Conservation (phyloP, 2,113 vertebrate species). For the Mormyrus iriodes region DNA sequence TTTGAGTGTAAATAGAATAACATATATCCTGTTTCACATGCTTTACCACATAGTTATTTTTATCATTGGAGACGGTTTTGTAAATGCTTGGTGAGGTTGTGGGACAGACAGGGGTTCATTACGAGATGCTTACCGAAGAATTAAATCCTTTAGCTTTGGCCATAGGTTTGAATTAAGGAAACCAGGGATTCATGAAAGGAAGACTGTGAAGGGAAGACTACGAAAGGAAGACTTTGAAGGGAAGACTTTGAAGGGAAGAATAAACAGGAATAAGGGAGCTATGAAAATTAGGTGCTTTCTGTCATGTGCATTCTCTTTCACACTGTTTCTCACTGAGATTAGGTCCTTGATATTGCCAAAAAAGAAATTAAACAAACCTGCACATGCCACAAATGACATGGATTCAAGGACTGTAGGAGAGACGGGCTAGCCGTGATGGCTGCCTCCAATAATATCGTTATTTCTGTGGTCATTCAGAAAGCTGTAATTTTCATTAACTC, state of each 20-base stretch:
- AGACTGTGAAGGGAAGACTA: neutral
- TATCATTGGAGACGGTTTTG: neutral
- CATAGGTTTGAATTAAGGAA: neutral
- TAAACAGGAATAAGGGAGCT: neutral
- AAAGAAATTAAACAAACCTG: neutral
- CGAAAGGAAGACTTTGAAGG: too few species aligned
- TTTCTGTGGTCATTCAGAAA: constrained; percentile 17
- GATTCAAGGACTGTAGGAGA: neutral
- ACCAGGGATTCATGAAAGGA: neutral
- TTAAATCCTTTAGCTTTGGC: neutral
- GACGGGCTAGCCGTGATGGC: constrained; percentile 4
- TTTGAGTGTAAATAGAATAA: neutral
- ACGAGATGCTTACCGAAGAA: neutral
- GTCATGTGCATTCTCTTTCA: neutral
- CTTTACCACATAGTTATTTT: neutral
- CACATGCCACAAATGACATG: constrained; percentile 4
- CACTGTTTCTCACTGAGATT: constrained; percentile 10
- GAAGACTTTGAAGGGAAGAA: neutral
- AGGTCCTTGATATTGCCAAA: neutral
- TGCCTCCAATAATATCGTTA: neutral
- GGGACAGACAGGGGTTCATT: neutral
- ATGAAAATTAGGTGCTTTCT: neutral
- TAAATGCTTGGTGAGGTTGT: neutral
- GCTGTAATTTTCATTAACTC: constrained; percentile 19
- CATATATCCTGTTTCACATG: neutral